These are phyloP conservation scores for Nestor notabilis DNA, from an alignment of 2,113 vertebrate genomes.

Conservation along the genomic window DNA sequence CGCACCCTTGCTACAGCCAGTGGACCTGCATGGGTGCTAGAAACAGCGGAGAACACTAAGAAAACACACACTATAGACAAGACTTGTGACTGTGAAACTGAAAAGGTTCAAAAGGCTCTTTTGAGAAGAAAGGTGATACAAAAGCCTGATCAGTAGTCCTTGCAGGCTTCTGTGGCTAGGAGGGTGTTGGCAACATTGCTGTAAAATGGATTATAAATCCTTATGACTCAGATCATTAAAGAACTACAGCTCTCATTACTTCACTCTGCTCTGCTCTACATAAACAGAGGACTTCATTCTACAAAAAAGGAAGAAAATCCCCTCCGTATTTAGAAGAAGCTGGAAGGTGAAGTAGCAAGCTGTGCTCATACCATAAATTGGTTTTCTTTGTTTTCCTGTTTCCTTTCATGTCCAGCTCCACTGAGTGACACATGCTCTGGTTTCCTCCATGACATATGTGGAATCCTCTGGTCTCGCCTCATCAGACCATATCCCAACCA, in stretches of 20 bases:
- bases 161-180: background rate
- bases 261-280: background rate
- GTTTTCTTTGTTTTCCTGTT: background rate
- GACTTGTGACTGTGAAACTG: background rate
- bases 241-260: background rate
- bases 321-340: background rate
- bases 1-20: background rate
- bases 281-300: background rate
- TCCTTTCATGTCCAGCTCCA: background rate
- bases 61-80: background rate
- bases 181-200: background rate
- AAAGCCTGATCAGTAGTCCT: background rate
- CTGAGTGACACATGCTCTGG: background rate
- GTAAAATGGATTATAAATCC: conserved; percentile 11
- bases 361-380: accelerated
- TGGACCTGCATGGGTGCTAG: background rate
- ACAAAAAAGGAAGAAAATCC: background rate
- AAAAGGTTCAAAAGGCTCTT: background rate
- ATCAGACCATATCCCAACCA: background rate
- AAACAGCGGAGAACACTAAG: background rate
- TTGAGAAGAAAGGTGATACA: background rate
- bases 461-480: background rate
- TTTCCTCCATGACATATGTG: background rate
- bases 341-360: background rate
- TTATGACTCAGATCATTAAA: background rate